Conservation (phyloP, 2,888 invertebrate species). For the Nomada lathburiana region DNA sequence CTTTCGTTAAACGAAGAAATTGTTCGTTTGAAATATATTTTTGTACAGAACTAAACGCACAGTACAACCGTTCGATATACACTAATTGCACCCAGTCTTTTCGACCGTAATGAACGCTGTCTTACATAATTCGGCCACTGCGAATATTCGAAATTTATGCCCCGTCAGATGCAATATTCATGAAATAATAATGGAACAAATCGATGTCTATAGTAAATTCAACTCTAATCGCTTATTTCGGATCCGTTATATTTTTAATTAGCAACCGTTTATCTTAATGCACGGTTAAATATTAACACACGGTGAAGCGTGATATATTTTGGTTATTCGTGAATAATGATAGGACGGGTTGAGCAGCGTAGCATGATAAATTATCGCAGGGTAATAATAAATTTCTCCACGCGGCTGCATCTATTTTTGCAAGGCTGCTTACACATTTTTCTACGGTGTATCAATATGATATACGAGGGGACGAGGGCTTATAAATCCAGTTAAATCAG, state of each 20-base stretch:
- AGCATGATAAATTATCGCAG: constrained; percentile 1
- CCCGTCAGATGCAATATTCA: too few species aligned
- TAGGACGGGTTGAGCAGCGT: not conserved
- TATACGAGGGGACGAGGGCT: constrained; percentile 36
- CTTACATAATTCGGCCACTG: too few species aligned
- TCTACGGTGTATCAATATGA: constrained; percentile 28
- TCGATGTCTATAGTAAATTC: too few species aligned
- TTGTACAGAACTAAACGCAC: too few species aligned
- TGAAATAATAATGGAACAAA: too few species aligned
- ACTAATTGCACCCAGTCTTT: too few species aligned
- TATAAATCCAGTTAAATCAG: constrained; percentile 67
- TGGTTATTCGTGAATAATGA: not conserved
- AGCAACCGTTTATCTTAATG: not conserved
- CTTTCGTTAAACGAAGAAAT: too few species aligned
- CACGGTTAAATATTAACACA: not conserved
- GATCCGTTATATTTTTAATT: not conserved
- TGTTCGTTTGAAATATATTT: too few species aligned
- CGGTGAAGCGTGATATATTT: not conserved
- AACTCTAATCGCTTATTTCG: not conserved
- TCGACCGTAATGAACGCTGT: too few species aligned
- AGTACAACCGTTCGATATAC: too few species aligned
- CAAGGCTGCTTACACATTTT: constrained; percentile 30
- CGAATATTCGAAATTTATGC: too few species aligned
- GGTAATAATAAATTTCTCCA: constrained; percentile 14
- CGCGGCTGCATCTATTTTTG: not conserved